Evolutionary conservation across 2,113 vertebrate genomes (phyloP).

Genomic region (Ochotona curzoniae): DNA sequence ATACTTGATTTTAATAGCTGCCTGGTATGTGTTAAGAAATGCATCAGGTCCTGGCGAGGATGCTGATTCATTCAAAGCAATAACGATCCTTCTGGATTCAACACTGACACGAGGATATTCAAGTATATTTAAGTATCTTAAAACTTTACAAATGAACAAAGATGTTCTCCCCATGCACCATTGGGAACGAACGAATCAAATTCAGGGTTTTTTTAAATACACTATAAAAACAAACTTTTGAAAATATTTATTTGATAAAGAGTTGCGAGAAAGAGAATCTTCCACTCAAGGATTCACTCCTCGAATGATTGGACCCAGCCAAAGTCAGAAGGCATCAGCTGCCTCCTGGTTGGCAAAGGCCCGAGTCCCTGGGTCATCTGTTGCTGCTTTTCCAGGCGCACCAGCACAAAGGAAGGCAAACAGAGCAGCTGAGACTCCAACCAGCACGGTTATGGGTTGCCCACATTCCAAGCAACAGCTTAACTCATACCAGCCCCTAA

Average conservation of each 20-base stretch:
- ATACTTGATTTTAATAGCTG: not conserved
- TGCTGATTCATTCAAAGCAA: not conserved
- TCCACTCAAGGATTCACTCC: too few species aligned
- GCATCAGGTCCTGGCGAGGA: not conserved
- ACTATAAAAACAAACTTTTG: not conserved
- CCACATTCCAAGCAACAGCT: not conserved
- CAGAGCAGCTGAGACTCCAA: too few species aligned
- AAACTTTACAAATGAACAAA: not conserved
- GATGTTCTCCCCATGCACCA: not conserved
- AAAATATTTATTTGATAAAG: too few species aligned
- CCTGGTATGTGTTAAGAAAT: not conserved
- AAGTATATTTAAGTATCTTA: not conserved
- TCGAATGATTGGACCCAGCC: too few species aligned
- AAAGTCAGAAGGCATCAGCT: too few species aligned
- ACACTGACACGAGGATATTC: not conserved
- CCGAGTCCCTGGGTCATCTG: too few species aligned
- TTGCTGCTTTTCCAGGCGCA: too few species aligned
- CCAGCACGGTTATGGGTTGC: too few species aligned
- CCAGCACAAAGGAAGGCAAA: too few species aligned
- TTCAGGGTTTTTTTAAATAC: not conserved
- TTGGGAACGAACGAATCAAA: not conserved
- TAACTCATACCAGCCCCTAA: not conserved
- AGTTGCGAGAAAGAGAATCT: too few species aligned
- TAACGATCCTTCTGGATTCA: not conserved
- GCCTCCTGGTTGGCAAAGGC: too few species aligned